A percentile compares a stretch with the other conserved stretches of the same genome.
phyloP scores from a whole-genome alignment of 2,888 invertebrate species.

The Andricus curvator region DNA sequence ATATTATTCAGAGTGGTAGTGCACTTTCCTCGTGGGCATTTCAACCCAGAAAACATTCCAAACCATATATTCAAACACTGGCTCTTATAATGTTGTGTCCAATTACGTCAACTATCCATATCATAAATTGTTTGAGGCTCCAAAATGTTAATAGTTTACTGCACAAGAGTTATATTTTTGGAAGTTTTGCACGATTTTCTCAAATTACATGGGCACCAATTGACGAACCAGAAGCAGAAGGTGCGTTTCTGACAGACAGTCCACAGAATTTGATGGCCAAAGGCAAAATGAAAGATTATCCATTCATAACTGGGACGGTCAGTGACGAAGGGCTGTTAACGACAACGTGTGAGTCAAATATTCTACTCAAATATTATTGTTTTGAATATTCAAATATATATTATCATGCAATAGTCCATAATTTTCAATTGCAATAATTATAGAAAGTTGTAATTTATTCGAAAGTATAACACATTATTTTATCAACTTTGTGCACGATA shows the following conservation, averaged over 20 bases:
- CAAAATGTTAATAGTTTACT: neutral
- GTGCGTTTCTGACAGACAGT: constrained; percentile 54
- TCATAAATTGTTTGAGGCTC: neutral
- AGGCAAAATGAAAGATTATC: constrained; percentile 53
- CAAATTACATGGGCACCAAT: constrained; percentile 57
- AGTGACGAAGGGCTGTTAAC: constrained; percentile 57
- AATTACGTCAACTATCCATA: neutral
- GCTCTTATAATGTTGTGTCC: neutral
- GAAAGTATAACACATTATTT: too few species aligned
- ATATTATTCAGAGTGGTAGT: constrained; percentile 59
- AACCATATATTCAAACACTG: constrained; percentile 47
- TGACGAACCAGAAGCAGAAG: constrained; percentile 52
- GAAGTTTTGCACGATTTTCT: constrained; percentile 39
- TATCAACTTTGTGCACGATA: too few species aligned
- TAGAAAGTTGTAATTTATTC: too few species aligned
- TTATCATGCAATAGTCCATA: too few species aligned
- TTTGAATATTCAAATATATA: neutral
- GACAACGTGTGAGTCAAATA: constrained; percentile 47
- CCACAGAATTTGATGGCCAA: constrained; percentile 50
- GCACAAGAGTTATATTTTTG: constrained; percentile 34
- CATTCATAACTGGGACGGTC: constrained; percentile 56
- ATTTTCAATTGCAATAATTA: too few species aligned
- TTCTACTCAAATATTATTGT: neutral
- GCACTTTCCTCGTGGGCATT: neutral
- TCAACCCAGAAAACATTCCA: constrained; percentile 43